Conservation (phyloP, 2,888 invertebrate genomes). For the Heliconius charithonia region DNA sequence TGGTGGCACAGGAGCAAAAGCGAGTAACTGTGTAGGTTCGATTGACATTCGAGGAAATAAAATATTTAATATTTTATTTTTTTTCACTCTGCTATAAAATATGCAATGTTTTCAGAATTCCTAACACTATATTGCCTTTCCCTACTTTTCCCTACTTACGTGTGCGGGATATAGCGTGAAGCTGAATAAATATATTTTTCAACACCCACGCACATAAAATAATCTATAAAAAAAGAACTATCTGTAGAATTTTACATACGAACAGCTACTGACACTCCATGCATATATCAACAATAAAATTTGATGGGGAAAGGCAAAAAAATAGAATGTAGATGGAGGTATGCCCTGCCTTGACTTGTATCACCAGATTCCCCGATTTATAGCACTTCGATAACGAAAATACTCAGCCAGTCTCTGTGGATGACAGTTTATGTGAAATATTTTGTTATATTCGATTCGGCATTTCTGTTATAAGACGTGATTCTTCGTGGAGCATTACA, state of each 20-base stretch:
- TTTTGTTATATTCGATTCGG: conserved; percentile 22
- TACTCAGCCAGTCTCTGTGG: conserved; percentile 11
- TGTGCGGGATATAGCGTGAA: neutral
- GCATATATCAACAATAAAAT: conserved; percentile 42
- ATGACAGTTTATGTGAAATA: conserved; percentile 30
- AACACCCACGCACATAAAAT: neutral
- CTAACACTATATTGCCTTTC: neutral
- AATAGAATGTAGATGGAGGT: conserved; percentile 25
- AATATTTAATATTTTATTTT: too few species aligned
- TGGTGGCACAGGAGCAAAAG: too few species aligned
- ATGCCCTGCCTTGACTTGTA: conserved; percentile 14
- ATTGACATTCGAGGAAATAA: too few species aligned
- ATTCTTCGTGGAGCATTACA: neutral
- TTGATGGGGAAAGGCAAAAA: conserved; percentile 28
- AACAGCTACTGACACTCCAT: conserved; percentile 9
- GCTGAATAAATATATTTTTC: neutral
- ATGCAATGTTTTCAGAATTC: too few species aligned
- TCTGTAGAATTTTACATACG: neutral
- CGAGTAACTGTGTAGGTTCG: too few species aligned
- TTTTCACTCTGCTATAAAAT: too few species aligned
- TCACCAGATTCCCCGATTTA: conserved; percentile 22
- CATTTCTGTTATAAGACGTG: neutral
- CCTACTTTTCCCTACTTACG: too few species aligned
- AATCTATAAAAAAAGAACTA: neutral
- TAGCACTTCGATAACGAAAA: conserved; percentile 16